Evolutionary conservation across 2,113 vertebrate species (phyloP).

Genomic region (Seriola quinqueradiata): DNA sequence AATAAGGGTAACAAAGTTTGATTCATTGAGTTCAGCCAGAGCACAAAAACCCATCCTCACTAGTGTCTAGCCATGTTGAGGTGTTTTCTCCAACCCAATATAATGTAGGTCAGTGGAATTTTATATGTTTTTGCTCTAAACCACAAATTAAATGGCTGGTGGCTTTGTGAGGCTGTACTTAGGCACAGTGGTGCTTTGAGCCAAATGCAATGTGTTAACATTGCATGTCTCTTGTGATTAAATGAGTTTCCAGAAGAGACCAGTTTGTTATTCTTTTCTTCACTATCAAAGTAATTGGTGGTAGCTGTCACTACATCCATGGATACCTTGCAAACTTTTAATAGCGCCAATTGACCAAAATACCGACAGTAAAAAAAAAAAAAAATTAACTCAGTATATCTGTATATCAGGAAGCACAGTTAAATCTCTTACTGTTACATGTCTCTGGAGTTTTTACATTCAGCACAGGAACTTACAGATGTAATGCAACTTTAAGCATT

Average conservation of each 20-base stretch:
- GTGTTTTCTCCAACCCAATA: too few species aligned
- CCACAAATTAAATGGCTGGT: neutral
- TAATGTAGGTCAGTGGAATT: neutral
- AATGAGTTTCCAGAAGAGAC: neutral
- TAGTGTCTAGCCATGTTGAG: neutral
- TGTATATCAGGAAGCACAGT: neutral
- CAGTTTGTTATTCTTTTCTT: neutral
- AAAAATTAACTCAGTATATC: neutral
- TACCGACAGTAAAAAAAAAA: neutral
- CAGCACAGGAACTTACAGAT: neutral
- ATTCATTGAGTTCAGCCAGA: neutral
- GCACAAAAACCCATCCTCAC: neutral
- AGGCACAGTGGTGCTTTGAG: neutral
- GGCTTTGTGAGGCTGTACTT: neutral
- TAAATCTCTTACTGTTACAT: neutral
- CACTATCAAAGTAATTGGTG: neutral
- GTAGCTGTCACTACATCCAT: neutral
- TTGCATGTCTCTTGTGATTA: neutral
- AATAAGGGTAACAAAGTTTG: neutral
- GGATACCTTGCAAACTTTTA: neutral
- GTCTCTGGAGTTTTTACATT: neutral
- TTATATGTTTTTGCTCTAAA: neutral
- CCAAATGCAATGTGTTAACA: neutral
- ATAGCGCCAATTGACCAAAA: neutral
- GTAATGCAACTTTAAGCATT: slow-evolving; percentile 2